These are phyloP conservation scores for Muricea muricata DNA, from an alignment of 92 coral and sea anemone genomes.

Conservation along the genomic window DNA sequence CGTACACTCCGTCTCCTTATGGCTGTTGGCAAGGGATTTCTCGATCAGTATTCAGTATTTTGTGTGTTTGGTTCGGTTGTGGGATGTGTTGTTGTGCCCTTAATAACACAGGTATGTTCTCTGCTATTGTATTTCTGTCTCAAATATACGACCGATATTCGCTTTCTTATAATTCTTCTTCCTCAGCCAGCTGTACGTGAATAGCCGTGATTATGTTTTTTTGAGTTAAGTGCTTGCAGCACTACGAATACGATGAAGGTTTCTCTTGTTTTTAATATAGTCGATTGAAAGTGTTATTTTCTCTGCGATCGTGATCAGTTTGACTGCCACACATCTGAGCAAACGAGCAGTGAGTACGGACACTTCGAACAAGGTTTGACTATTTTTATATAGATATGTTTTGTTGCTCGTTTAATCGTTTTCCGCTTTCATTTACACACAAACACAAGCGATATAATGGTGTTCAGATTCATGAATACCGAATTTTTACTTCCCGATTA, in stretches of 20 bases:
- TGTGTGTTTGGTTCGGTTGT: conserved; percentile 99
- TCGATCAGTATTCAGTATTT: conserved; percentile 98
- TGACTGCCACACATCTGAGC: conserved; percentile 98
- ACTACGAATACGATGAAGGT: background rate
- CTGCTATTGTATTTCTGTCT: background rate
- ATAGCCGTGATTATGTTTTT: background rate
- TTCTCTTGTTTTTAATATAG: conserved; percentile 50
- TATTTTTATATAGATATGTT: background rate
- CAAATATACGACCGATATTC: background rate
- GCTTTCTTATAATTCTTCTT: background rate
- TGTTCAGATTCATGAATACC: background rate
- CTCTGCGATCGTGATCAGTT: conserved; percentile 96
- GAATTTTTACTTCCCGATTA: background rate
- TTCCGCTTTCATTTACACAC: background rate
- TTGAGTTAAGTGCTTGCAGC: background rate
- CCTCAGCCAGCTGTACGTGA: background rate
- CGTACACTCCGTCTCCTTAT: conserved; percentile 43
- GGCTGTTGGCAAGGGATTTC: conserved; percentile 99
- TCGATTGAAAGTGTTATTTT: conserved; percentile 99
- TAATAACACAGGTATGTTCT: conserved; percentile 90
- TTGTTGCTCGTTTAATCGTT: background rate
- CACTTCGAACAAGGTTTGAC: conserved; percentile 80
- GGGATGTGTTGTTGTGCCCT: conserved; percentile 99
- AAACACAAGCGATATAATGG: background rate
- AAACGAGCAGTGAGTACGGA: conserved; percentile 94